phyloP scores from a whole-genome alignment of 2,888 invertebrate species.

The Serrognathus titanus region DNA sequence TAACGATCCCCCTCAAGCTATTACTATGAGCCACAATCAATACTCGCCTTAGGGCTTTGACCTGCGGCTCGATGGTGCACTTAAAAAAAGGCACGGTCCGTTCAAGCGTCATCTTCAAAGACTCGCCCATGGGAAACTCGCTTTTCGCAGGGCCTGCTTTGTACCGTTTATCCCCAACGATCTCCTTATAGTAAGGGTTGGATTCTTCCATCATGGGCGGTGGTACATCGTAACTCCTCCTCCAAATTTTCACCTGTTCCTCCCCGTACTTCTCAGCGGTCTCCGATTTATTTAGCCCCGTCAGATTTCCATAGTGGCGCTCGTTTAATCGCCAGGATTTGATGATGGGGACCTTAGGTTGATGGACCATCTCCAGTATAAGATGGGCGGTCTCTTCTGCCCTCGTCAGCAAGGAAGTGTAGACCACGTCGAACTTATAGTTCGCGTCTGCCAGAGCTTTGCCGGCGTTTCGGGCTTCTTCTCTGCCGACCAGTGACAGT shows the following conservation, averaged over 20 bases:
- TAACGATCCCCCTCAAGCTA: constrained; percentile 80
- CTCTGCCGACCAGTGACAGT: constrained; percentile 55
- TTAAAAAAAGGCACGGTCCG: constrained; percentile 86
- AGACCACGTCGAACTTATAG: constrained; percentile 73
- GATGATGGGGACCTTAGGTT: constrained; percentile 61
- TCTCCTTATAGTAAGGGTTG: constrained; percentile 71
- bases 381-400: constrained; percentile 70
- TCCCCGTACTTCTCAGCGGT: constrained; percentile 84
- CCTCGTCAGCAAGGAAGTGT: constrained; percentile 75
- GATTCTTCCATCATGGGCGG: constrained; percentile 77
- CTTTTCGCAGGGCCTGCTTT: constrained; percentile 63
- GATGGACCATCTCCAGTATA: constrained; percentile 65
- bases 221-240: constrained; percentile 76
- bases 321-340: constrained; percentile 84
- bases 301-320: constrained; percentile 83
- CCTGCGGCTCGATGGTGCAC: constrained; percentile 71
- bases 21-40: constrained; percentile 85
- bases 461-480: constrained; percentile 68
- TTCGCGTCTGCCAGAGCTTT: constrained; percentile 68
- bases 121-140: constrained; percentile 79
- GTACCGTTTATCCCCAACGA: constrained; percentile 73
- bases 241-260: constrained; percentile 80
- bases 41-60: constrained; percentile 74
- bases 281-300: constrained; percentile 80
- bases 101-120: constrained; percentile 75